A percentile compares a stretch with the other conserved stretches of the same genome.
These are phyloP conservation scores for Campylorhamphus procurvoides DNA, from an alignment of 2,113 vertebrate genomes.

Conservation along the genomic window DNA sequence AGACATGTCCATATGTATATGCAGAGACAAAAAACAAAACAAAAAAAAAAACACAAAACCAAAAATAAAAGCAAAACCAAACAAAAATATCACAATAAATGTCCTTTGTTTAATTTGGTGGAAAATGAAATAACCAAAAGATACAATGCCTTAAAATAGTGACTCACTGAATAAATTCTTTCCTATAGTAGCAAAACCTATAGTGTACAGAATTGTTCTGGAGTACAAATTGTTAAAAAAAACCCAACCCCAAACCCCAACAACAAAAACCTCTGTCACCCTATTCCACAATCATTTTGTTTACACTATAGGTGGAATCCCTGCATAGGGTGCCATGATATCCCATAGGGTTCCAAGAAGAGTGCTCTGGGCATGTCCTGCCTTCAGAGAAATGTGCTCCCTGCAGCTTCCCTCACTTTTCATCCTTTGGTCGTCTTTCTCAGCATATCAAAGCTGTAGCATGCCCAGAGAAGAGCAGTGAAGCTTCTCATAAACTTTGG, in stretches of 20 bases:
- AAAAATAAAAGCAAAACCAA: neutral
- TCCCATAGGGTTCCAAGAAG: neutral
- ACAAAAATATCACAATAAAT: neutral
- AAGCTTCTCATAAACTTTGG: neutral
- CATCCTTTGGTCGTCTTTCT: neutral
- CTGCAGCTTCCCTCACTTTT: neutral
- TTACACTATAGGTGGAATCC: neutral
- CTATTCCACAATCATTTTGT: neutral
- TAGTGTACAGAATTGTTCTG: neutral
- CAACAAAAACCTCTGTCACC: neutral
- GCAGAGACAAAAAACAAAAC: neutral
- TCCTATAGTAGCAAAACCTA: neutral
- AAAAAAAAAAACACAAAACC: neutral
- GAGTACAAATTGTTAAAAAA: neutral
- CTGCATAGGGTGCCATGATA: neutral
- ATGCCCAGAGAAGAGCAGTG: neutral
- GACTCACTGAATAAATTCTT: neutral
- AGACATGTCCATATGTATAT: rapidly evolving
- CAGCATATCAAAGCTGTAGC: neutral
- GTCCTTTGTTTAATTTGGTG: neutral
- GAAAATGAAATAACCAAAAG: neutral
- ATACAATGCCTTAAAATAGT: neutral
- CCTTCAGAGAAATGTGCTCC: neutral
- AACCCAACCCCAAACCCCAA: neutral
- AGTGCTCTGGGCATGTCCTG: rapidly evolving